These are phyloP conservation scores for Melipona quadrifasciata DNA, from an alignment of 1,140 invertebrate genomes.

Conservation along the genomic window DNA sequence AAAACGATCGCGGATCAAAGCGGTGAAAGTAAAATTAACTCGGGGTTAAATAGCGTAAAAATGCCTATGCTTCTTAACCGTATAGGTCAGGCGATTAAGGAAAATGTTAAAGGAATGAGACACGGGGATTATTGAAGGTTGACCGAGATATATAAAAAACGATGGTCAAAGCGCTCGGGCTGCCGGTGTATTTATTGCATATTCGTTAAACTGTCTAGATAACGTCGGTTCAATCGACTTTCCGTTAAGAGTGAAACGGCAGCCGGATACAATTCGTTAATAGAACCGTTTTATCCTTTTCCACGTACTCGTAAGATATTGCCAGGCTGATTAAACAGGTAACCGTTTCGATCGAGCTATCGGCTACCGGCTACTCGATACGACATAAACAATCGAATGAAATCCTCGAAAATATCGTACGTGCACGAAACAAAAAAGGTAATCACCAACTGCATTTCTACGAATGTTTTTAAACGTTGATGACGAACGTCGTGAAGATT, in stretches of 20 bases:
- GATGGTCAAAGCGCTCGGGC: neutral
- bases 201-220: slow-evolving; percentile 32
- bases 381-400: neutral
- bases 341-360: neutral
- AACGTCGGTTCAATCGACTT: slow-evolving; percentile 30
- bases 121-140: slow-evolving; percentile 14
- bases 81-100: slow-evolving; percentile 37
- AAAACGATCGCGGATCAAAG: neutral
- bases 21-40: slow-evolving; percentile 17
- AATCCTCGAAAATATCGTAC: neutral
- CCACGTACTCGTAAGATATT: neutral
- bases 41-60: slow-evolving; percentile 23
- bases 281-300: slow-evolving; percentile 48
- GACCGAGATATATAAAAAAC: slow-evolving; percentile 28
- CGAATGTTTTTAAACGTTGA: neutral
- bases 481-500: neutral
- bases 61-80: slow-evolving; percentile 30
- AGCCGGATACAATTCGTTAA: slow-evolving; percentile 20
- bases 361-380: neutral
- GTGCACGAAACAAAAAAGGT: neutral
- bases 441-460: neutral
- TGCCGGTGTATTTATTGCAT: neutral
- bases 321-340: neutral
- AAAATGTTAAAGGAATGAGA: slow-evolving; percentile 37
- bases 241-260: neutral